Evolutionary conservation across 2,888 invertebrate genomes (phyloP).

Genomic region (Catocala nupta): DNA sequence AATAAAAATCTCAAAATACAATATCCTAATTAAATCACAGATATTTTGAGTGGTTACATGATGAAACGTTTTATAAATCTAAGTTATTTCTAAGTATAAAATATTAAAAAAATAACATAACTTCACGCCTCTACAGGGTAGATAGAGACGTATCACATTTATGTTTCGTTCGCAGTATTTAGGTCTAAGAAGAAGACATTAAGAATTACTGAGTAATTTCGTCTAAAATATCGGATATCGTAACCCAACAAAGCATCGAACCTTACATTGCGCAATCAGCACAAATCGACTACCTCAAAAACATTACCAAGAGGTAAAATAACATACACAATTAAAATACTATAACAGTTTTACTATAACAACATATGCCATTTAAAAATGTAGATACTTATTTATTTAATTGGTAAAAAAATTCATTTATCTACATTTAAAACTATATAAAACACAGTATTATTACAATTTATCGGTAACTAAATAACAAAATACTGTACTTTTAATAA

Average conservation of each 20-base stretch:
- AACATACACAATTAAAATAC: background rate
- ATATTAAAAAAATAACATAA: too few species aligned
- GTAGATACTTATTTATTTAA: background rate
- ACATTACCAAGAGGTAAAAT: background rate
- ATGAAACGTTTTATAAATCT: constrained; percentile 10
- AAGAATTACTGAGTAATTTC: too few species aligned
- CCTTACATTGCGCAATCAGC: too few species aligned
- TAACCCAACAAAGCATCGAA: too few species aligned
- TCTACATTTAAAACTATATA: background rate
- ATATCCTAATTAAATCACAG: constrained; percentile 56
- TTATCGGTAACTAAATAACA: constrained; percentile 11
- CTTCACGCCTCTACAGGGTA: too few species aligned
- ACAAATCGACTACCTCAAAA: too few species aligned
- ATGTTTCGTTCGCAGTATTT: too few species aligned
- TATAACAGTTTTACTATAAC: too few species aligned
- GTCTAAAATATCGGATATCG: too few species aligned
- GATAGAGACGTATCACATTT: too few species aligned
- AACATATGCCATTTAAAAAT: too few species aligned
- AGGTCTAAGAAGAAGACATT: too few species aligned
- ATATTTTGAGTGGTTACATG: constrained; percentile 56
- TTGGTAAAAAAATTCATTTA: background rate
- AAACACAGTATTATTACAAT: constrained; percentile 14
- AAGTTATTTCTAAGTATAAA: background rate
- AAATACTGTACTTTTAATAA: constrained; percentile 25
- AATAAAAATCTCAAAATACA: background rate